These are phyloP conservation scores for Dolichomitus sp. DNA, from an alignment of 2,888 invertebrate genomes.

Conservation along the genomic window DNA sequence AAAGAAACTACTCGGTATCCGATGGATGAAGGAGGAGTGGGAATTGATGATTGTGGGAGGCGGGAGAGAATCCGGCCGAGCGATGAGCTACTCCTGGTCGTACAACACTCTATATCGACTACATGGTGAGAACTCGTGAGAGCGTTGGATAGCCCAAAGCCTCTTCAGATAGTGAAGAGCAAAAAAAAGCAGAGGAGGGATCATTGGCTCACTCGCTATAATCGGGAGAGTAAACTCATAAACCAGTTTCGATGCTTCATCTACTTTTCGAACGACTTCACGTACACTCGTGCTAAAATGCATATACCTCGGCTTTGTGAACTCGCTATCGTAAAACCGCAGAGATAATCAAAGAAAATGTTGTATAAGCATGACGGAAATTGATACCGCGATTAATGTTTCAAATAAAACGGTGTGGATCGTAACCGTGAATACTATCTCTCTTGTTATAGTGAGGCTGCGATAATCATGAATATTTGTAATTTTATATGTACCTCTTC, in stretches of 20 bases:
- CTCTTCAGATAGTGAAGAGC: conserved; percentile 10
- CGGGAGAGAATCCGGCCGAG: conserved; percentile 41
- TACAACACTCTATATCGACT: conserved; percentile 24
- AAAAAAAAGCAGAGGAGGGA: neutral
- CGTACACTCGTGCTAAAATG: neutral
- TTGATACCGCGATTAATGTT: conserved; percentile 12
- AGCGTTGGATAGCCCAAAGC: conserved; percentile 13
- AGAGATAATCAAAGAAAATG: neutral
- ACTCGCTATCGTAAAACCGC: neutral
- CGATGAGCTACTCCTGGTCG: conserved; percentile 34
- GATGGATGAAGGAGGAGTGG: conserved; percentile 53
- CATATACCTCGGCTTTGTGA: neutral
- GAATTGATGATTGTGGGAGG: conserved; percentile 53
- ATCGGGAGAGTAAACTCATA: conserved; percentile 15
- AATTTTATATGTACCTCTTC: neutral
- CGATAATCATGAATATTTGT: conserved; percentile 4
- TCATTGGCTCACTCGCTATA: conserved; percentile 2
- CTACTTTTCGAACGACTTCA: neutral
- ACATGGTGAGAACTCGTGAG: conserved; percentile 3
- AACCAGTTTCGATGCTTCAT: conserved; percentile 20
- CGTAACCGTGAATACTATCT: neutral
- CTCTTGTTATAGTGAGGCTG: neutral
- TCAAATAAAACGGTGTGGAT: neutral
- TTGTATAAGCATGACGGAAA: conserved; percentile 9
- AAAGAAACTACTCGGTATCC: conserved; percentile 45